These are phyloP conservation scores for Phorcus lineatus DNA, from an alignment of 2,888 invertebrate genomes.

Conservation along the genomic window DNA sequence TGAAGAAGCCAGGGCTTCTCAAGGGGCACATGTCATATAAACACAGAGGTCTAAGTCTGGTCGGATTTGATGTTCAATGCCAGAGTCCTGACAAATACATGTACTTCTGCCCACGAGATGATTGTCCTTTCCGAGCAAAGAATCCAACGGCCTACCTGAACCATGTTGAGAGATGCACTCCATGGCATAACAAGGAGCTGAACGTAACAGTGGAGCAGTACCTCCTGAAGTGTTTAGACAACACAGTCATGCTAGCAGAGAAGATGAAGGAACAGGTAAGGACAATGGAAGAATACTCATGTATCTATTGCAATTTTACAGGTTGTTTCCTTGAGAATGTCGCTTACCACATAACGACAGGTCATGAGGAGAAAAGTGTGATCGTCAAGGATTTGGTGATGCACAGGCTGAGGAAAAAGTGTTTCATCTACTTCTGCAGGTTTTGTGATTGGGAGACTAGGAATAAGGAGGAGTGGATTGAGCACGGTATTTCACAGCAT, in stretches of 20 bases:
- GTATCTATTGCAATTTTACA: conserved; percentile 53
- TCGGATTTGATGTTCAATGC: conserved; percentile 35
- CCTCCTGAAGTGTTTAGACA: conserved; percentile 37
- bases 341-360: conserved; percentile 55
- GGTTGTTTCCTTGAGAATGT: conserved; percentile 52
- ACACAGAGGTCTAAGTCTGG: conserved; percentile 40
- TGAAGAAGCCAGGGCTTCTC: conserved; percentile 32
- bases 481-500: background rate
- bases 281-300: conserved; percentile 52
- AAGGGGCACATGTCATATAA: conserved; percentile 39
- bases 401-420: conserved; percentile 37
- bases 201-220: conserved; percentile 35
- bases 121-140: conserved; percentile 58
- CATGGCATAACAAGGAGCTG: conserved; percentile 43
- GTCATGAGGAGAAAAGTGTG: conserved; percentile 42
- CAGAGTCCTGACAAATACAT: conserved; percentile 41
- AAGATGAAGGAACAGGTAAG: conserved; percentile 16
- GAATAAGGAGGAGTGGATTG: conserved; percentile 28
- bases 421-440: conserved; percentile 52
- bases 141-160: conserved; percentile 50
- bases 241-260: conserved; percentile 30
- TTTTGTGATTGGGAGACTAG: conserved; percentile 56
- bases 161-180: conserved; percentile 58
- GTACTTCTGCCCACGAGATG: conserved; percentile 59
- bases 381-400: conserved; percentile 49